phyloP scores from a whole-genome alignment of 2,797 vertebrate species.

The Acipenser oxyrinchus region DNA sequence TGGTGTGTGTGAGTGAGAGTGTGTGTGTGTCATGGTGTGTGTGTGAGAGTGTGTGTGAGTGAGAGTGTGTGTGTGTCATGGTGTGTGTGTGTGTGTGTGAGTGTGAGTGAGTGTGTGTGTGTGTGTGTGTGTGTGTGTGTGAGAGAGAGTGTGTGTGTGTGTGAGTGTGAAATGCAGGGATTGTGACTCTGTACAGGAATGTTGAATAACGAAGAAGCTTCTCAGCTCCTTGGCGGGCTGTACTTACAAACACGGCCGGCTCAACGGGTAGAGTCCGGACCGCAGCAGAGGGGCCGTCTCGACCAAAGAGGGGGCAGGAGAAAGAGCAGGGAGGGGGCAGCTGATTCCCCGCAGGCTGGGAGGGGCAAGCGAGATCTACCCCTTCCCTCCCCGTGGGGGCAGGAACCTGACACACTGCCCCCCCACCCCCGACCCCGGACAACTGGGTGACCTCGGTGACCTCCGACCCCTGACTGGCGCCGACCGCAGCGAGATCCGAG shows the following conservation, averaged over 20 bases:
- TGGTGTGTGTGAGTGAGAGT: no score
- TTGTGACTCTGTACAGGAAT: no score
- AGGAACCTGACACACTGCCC: slow-evolving; percentile 22
- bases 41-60: no score
- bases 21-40: no score
- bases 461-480: background rate
- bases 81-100: no score
- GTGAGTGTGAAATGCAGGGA: no score
- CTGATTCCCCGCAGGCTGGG: slow-evolving; percentile 30
- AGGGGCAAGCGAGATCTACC: no score
- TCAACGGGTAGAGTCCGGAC: slow-evolving; percentile 46
- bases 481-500: slow-evolving; percentile 44
- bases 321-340: slow-evolving; percentile 45
- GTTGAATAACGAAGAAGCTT: no score
- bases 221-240: slow-evolving; percentile 6
- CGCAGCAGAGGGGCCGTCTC: slow-evolving; percentile 18
- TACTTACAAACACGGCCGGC: slow-evolving; percentile 62
- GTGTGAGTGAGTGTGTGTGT: no score
- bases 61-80: no score
- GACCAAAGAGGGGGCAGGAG: slow-evolving; percentile 40
- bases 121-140: no score
- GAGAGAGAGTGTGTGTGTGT: no score
- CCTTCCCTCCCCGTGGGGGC: slow-evolving; percentile 11
- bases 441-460: slow-evolving; percentile 23
- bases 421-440: background rate